phyloP scores from a whole-genome alignment of 2,797 vertebrate species.

The Hipposideros larvatus region DNA sequence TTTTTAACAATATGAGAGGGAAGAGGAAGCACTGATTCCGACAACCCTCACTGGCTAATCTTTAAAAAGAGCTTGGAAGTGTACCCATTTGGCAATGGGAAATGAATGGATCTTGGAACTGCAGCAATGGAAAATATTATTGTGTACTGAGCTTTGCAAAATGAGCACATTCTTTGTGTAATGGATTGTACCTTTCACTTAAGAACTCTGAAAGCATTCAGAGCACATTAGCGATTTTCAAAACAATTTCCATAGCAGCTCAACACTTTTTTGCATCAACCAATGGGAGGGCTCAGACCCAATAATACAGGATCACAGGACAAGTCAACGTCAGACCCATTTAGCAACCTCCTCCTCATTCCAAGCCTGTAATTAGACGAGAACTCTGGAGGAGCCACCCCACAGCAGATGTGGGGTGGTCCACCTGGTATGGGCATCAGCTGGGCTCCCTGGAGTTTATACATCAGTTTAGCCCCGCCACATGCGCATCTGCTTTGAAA shows the following conservation, averaged over 20 bases:
- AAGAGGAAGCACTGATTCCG: conserved; percentile 77
- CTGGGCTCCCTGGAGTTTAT: conserved; percentile 1
- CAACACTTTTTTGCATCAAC: neutral
- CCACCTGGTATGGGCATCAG: conserved; percentile 1
- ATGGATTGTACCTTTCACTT: conserved; percentile 64
- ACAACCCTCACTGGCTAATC: conserved; percentile 78
- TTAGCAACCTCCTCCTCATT: neutral
- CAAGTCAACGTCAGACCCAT: neutral
- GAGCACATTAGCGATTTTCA: conserved; percentile 12
- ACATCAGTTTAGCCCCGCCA: conserved; percentile 32
- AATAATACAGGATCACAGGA: neutral
- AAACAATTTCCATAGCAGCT: conserved; percentile 42
- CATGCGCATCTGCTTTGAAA: conserved; percentile 46
- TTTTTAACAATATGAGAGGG: conserved; percentile 80
- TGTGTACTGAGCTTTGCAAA: conserved; percentile 66
- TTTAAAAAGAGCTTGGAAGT: conserved; percentile 82
- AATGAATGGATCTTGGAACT: conserved; percentile 76
- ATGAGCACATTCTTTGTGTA: conserved; percentile 63
- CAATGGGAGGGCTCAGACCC: neutral
- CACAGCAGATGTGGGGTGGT: neutral
- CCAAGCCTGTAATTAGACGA: neutral
- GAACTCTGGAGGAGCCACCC: neutral
- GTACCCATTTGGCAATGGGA: conserved; percentile 78
- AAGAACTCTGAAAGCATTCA: conserved; percentile 58
- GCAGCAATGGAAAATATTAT: conserved; percentile 67